Evolutionary conservation across 1,140 invertebrate genomes (phyloP).

Genomic region (Dreissena rostriformis): DNA sequence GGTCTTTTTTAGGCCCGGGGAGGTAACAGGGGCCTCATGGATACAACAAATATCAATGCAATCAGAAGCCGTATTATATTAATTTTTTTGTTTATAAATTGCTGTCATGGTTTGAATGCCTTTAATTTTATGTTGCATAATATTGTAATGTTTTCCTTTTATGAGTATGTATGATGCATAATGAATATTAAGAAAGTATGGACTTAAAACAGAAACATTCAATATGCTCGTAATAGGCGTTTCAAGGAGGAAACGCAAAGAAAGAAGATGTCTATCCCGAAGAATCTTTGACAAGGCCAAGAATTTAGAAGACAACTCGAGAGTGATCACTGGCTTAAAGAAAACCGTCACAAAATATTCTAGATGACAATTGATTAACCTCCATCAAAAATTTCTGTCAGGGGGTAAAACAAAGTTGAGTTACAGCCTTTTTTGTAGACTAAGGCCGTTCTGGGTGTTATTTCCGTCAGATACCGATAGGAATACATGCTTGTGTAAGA

Average conservation of each 20-base stretch:
- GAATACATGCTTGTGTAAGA: constrained; percentile 28
- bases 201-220: not conserved
- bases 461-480: constrained; percentile 13
- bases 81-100: too few species aligned
- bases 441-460: constrained; percentile 36
- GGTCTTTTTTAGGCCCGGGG: too few species aligned
- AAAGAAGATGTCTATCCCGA: constrained; percentile 5
- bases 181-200: constrained; percentile 27
- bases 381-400: constrained; percentile 13
- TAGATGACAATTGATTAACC: constrained; percentile 5
- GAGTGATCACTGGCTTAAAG: constrained; percentile 11
- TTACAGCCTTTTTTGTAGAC: not conserved
- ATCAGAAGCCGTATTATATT: too few species aligned
- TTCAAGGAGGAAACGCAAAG: not conserved
- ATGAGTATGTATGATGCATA: too few species aligned
- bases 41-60: too few species aligned
- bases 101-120: too few species aligned
- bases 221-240: not conserved
- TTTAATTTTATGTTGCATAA: too few species aligned
- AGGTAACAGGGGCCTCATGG: too few species aligned
- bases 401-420: not conserved
- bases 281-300: not conserved
- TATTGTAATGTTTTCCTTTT: too few species aligned
- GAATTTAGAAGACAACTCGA: constrained; percentile 5
- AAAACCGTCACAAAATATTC: constrained; percentile 2